Conservation (phyloP, 2,113 vertebrate genomes). For the Megalops atlanticus region DNA sequence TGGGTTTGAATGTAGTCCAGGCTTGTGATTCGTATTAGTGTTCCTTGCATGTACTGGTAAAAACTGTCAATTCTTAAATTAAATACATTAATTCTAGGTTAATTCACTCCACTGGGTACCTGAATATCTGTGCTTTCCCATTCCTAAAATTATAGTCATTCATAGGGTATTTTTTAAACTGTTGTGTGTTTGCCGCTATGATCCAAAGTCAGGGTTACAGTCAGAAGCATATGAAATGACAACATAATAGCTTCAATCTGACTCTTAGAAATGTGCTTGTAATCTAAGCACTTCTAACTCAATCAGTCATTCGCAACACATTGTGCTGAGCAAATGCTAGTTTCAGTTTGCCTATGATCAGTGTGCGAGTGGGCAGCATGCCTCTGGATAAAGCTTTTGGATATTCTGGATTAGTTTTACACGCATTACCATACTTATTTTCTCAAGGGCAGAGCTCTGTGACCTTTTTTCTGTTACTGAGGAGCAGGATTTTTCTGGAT, state of each 20-base stretch:
- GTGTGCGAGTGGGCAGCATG: background rate
- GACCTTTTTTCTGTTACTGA: background rate
- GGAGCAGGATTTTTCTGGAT: too few relatives aligned
- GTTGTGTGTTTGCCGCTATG: background rate
- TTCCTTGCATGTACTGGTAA: background rate
- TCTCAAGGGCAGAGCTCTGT: background rate
- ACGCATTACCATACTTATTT: background rate
- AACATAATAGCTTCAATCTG: background rate
- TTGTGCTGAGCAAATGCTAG: background rate
- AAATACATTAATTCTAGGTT: conserved; percentile 2
- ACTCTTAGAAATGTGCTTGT: background rate
- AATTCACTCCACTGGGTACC: background rate
- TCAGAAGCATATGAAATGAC: background rate
- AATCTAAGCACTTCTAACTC: background rate
- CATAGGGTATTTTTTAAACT: background rate
- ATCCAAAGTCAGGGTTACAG: background rate
- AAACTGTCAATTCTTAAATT: background rate
- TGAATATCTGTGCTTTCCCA: background rate
- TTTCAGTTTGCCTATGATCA: background rate
- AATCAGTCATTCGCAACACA: background rate
- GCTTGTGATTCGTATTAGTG: background rate
- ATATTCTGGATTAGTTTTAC: background rate
- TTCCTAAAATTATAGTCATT: background rate
- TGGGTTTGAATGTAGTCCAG: background rate
- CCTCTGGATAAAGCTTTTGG: background rate